A percentile compares a stretch with the other conserved stretches of the same genome.
Conservation (phyloP, 2,113 vertebrate genomes). For the Brachyhypopomus occidentalis region DNA sequence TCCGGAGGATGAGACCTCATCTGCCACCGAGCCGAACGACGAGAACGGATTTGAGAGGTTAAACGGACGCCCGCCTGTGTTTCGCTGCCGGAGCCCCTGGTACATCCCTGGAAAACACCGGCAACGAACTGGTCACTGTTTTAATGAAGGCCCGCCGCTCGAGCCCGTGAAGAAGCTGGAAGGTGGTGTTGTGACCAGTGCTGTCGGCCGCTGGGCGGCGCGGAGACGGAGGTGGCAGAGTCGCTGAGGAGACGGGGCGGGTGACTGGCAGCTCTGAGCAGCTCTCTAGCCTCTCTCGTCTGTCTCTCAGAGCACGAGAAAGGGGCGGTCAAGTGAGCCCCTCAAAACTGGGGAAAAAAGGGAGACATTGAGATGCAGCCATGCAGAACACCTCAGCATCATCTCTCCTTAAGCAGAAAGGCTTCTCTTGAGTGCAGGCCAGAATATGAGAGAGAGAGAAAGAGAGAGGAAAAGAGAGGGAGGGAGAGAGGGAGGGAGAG, state of each 20-base stretch:
- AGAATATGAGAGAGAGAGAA: conserved; percentile 50
- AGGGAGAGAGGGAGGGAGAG: conserved; percentile 22
- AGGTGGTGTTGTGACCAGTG: neutral
- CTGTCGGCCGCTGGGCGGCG: neutral
- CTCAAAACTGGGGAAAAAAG: conserved; percentile 67
- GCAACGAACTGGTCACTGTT: too few relatives aligned
- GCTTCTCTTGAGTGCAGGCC: conserved; percentile 68
- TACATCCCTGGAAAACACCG: neutral
- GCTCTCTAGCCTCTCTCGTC: conserved; percentile 72
- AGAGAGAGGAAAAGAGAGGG: conserved; percentile 12
- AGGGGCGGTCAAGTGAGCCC: conserved; percentile 75
- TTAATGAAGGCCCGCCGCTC: neutral
- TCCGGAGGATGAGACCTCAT: conserved; percentile 38
- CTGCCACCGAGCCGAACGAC: conserved; percentile 26
- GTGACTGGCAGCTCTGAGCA: conserved; percentile 72
- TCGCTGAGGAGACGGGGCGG: conserved; percentile 34
- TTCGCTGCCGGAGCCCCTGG: neutral
- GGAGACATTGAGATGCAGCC: conserved; percentile 66
- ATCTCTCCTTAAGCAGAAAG: conserved; percentile 64
- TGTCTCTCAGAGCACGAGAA: conserved; percentile 66
- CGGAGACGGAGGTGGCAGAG: conserved; percentile 8
- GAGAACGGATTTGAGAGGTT: neutral
- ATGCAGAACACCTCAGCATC: conserved; percentile 72
- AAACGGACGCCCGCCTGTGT: neutral
- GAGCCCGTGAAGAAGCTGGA: neutral